Conservation (phyloP, 2,888 invertebrate species). For the Operophtera brumata region DNA sequence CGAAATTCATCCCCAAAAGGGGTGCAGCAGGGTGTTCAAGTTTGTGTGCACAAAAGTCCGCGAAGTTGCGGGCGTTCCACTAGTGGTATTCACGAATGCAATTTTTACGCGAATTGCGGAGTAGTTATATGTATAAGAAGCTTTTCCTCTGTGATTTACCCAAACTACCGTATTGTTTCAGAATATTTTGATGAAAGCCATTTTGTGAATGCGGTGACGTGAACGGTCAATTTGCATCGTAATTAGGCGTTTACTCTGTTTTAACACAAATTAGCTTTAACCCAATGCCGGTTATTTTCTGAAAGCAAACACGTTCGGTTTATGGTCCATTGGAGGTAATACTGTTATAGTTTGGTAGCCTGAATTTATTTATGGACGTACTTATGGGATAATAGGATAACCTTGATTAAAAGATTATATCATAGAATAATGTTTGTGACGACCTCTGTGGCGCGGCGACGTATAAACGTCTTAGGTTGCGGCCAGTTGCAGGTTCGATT, state of each 20-base stretch:
- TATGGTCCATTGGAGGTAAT: conserved; percentile 32
- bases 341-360: conserved; percentile 16
- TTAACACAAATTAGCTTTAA: conserved; percentile 70
- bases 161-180: conserved; percentile 28
- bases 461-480: no score
- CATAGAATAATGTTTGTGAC: not conserved
- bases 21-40: no score
- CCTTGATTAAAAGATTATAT: conserved; percentile 1
- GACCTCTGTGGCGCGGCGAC: no score
- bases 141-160: not conserved
- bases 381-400: conserved; percentile 3
- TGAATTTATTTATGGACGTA: conserved; percentile 14
- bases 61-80: no score
- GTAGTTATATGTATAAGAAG: not conserved
- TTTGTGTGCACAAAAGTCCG: no score
- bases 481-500: no score
- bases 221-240: conserved; percentile 75
- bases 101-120: no score
- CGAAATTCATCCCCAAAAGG: no score
- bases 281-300: conserved; percentile 52
- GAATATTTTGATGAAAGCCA: conserved; percentile 49
- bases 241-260: conserved; percentile 70
- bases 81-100: no score
- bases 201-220: conserved; percentile 66
- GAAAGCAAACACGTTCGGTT: conserved; percentile 45